A percentile compares a stretch with the other conserved stretches of the same genome.
phyloP scores from a whole-genome alignment of 2,797 vertebrate genomes.

The Champsocephalus gunnari region DNA sequence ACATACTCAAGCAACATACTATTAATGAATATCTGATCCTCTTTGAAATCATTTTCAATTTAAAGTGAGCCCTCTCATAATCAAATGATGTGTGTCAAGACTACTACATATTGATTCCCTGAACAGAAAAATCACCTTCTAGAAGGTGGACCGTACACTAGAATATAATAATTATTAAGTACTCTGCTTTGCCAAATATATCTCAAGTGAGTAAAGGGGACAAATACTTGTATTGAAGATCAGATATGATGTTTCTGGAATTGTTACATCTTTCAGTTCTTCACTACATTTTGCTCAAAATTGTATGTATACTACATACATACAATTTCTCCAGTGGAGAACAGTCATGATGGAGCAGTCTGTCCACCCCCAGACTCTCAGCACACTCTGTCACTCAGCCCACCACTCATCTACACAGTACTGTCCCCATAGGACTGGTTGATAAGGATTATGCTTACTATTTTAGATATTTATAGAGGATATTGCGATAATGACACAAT shows the following conservation, averaged over 20 bases:
- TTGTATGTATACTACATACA: too few species aligned
- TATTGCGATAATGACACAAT: too few species aligned
- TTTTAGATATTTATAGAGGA: too few species aligned
- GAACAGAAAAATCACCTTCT: not conserved
- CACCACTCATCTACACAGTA: constrained; percentile 43
- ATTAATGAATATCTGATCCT: not conserved
- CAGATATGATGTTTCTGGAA: not conserved
- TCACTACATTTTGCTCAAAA: constrained; percentile 5
- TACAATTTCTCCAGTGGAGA: too few species aligned
- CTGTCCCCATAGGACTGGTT: constrained; percentile 2
- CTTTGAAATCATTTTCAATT: not conserved
- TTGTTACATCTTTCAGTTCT: constrained; percentile 3
- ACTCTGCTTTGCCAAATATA: constrained; percentile 2
- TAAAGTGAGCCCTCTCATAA: not conserved
- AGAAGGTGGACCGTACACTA: not conserved
- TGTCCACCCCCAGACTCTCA: too few species aligned
- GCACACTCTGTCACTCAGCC: not conserved
- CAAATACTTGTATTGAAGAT: not conserved
- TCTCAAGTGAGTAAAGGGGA: not conserved
- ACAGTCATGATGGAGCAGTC: too few species aligned
- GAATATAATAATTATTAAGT: too few species aligned
- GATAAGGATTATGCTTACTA: too few species aligned
- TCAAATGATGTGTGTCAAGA: not conserved
- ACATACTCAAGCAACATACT: not conserved
- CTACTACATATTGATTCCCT: not conserved